Percentiles rank a stretch among this genome's conserved stretches.
Conservation (phyloP, 2,113 vertebrate genomes). For the Eclectus roratus region DNA sequence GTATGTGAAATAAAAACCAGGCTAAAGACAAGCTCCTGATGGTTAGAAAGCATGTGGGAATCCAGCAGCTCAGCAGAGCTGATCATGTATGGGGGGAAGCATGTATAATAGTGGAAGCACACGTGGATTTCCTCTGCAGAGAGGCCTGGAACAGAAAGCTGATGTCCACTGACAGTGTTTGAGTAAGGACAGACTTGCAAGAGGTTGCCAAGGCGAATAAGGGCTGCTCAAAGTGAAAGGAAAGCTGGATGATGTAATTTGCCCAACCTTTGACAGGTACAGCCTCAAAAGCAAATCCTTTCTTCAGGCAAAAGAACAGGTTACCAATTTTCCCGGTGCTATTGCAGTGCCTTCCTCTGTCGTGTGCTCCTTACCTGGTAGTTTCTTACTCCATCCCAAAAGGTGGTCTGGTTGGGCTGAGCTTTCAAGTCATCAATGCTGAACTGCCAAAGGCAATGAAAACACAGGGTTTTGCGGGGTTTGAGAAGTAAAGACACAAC, state of each 20-base stretch:
- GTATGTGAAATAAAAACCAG: neutral
- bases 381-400: slow-evolving; percentile 96
- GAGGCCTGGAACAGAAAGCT: neutral
- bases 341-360: neutral
- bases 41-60: neutral
- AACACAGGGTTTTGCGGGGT: neutral
- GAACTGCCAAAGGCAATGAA: slow-evolving; percentile 78
- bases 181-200: neutral
- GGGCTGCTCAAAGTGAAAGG: neutral
- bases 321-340: neutral
- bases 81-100: neutral
- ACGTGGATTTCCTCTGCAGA: neutral
- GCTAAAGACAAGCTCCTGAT: neutral
- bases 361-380: slow-evolving; percentile 83
- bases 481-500: neutral
- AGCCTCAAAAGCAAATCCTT: neutral
- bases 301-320: neutral
- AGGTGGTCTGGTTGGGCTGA: slow-evolving; percentile 84
- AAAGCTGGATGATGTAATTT: neutral
- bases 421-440: slow-evolving; percentile 92
- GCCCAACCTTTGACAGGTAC: neutral
- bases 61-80: neutral
- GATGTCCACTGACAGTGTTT: neutral
- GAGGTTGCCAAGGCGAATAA: neutral
- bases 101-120: accelerated